Evolutionary conservation across 2,113 vertebrate species (phyloP).

Genomic region (Salvelinus fontinalis): DNA sequence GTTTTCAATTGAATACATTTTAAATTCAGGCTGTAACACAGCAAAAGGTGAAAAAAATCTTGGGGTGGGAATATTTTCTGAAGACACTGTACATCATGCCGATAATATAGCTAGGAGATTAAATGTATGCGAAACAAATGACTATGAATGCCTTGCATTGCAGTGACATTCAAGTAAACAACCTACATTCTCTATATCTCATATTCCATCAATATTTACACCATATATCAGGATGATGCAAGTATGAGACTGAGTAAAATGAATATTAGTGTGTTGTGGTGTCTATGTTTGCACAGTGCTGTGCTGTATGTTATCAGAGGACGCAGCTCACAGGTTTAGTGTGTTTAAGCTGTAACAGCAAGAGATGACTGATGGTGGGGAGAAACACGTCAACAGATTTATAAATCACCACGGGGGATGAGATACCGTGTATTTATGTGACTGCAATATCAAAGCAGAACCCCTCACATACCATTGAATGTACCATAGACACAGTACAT

Average conservation of each 20-base stretch:
- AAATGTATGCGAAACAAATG: too few species aligned
- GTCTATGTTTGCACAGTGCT: background rate
- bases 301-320: background rate
- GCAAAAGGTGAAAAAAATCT: too few species aligned
- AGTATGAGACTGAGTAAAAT: background rate
- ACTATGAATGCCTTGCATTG: too few species aligned
- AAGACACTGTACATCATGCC: too few species aligned
- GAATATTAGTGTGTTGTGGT: slow-evolving; percentile 9
- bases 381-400: slow-evolving; percentile 53
- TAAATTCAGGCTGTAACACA: too few species aligned
- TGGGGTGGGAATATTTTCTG: too few species aligned
- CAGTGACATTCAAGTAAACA: too few species aligned
- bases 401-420: slow-evolving; percentile 50
- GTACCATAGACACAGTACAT: background rate
- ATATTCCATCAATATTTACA: background rate
- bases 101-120: background rate
- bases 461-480: background rate
- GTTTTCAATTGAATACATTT: too few species aligned
- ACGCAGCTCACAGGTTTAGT: background rate
- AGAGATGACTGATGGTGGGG: slow-evolving; percentile 58
- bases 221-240: background rate
- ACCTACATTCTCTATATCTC: too few species aligned
- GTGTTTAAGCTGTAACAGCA: background rate
- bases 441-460: background rate
- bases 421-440: slow-evolving; percentile 30